Base-by-base conservation (phyloP, 2,888 invertebrate genomes). In the Liodrosophila aerea region DNA sequence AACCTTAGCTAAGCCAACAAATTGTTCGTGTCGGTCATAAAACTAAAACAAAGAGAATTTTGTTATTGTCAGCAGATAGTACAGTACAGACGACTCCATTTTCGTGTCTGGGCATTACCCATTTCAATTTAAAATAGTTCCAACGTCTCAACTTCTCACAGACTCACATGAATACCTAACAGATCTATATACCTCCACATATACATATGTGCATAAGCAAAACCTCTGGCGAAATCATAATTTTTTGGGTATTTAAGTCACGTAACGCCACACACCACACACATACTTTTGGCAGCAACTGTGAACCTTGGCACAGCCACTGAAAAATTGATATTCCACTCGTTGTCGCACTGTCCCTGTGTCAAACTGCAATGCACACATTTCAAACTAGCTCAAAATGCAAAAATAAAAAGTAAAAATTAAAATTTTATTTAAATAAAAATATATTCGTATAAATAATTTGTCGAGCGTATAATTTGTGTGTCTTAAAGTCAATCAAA, bases 201-300 rank as follows among this genome's bases (percentile, higher is more conserved):
- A 7, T 39, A 11, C 29, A 22, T 8, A 30, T 39, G 7, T 37
- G 30, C 30, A 33, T 30, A 40, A 29, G 61, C 49, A 52, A 50
- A 39, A 49, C 36, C 52, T 59, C 74, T 68, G 52, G 78, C 83
- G 43, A 76, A 82, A 71, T 76, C 76, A 76, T 80, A 76, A 83
- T 76, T 78, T 22, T 78, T 78, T 78, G 65, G 71, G 76, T 58
- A 78, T 83, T 83, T 83, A 78, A 78, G 78, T 78, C 78, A 78
- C 78, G 78, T 78, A 78, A 74, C 64, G 39, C 62, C 30, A 64
- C 39, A 52, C 60, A 57, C 22, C 50, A 53, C 52, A 64, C 43
- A 31, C 61, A 54, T 47, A 58, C 50, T 58, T 41, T 54, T 57
- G 41, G 30, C 60, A 56, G 44, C 52, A 54, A 44, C 59, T 62